phyloP scores from a whole-genome alignment of 2,888 invertebrate species.

The Melinopterus prodromus region DNA sequence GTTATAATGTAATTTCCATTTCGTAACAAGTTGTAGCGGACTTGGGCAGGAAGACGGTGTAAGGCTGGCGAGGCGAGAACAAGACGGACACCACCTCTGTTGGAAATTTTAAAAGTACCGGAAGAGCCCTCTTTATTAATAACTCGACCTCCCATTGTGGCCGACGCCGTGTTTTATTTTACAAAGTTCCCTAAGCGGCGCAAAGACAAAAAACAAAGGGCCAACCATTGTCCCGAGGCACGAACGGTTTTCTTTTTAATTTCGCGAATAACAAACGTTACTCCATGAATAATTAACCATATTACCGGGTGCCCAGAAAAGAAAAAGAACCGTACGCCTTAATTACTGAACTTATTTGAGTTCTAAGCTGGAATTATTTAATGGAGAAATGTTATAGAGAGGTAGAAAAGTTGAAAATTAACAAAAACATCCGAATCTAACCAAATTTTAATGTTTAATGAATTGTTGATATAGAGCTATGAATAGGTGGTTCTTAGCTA shows the following conservation, averaged over 20 bases:
- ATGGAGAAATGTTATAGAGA: neutral
- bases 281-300: neutral
- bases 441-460: too few relatives aligned
- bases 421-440: too few relatives aligned
- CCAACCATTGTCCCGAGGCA: constrained; percentile 5
- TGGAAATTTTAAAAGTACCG: constrained; percentile 4
- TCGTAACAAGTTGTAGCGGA: constrained; percentile 29
- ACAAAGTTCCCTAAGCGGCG: neutral
- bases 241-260: constrained; percentile 12
- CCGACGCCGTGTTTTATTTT: neutral
- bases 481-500: too few relatives aligned
- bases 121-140: neutral
- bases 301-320: neutral
- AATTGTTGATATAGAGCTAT: too few relatives aligned
- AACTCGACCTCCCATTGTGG: constrained; percentile 4
- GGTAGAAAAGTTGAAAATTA: too few relatives aligned
- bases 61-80: constrained; percentile 17
- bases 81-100: neutral
- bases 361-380: neutral
- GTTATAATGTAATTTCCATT: constrained; percentile 38
- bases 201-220: constrained; percentile 12
- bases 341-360: neutral
- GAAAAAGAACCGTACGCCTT: neutral
- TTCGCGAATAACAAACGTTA: constrained; percentile 23
- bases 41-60: constrained; percentile 25